These are phyloP conservation scores for Ficedula albicollis DNA, from an alignment of 2,797 vertebrate species.

Conservation along the genomic window DNA sequence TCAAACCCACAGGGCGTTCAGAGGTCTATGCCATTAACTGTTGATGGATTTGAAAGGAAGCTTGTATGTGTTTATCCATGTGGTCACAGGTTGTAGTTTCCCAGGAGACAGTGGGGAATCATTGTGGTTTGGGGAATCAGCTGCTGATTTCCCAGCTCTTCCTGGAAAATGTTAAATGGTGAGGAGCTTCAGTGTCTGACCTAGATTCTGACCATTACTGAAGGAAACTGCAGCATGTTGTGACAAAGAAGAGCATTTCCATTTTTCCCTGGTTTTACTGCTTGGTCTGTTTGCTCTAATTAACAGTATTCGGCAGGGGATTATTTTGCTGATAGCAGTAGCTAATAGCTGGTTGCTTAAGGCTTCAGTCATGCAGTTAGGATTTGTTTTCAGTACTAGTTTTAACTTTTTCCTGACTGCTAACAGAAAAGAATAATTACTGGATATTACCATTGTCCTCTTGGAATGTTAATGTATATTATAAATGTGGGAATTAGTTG, in stretches of 20 bases:
- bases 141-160: neutral
- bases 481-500: neutral
- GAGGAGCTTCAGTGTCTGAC: neutral
- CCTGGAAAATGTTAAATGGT: neutral
- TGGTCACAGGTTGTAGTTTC: rapidly evolving
- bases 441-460: neutral
- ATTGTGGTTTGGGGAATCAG: neutral
- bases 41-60: neutral
- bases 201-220: neutral
- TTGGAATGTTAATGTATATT: neutral
- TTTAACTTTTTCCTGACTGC: neutral
- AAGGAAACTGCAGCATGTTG: neutral
- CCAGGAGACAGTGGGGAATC: neutral
- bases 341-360: neutral
- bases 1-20: neutral
- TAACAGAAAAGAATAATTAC: neutral
- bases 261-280: neutral
- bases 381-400: neutral
- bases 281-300: neutral
- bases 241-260: neutral
- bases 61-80: neutral
- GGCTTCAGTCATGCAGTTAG: neutral
- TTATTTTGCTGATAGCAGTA: neutral
- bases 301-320: neutral
- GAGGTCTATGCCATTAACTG: neutral